Evolutionary conservation across 2,888 invertebrate genomes (phyloP), one percentile per base, ranked within the genome.

Genomic region (Lampropteryx suffumata): DNA sequence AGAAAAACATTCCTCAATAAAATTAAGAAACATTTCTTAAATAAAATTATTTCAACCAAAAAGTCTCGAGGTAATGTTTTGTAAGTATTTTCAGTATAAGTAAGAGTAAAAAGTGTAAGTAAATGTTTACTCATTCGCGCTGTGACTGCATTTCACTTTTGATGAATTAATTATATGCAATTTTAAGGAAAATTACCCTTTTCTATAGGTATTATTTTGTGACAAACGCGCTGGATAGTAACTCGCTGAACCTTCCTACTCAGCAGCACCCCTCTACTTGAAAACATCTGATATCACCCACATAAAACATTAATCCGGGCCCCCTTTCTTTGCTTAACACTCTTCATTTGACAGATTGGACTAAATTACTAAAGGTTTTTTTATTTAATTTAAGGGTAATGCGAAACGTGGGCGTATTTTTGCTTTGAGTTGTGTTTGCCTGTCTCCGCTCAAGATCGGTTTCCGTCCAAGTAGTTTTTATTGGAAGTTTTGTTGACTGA

Each of bases 281-380:
- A 71, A 71, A 71, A 69, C 76, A 78, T 77, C 72, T 74, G 74
- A 81, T 80, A 77, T 75, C 74, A 65, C 72, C 78, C 79, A 78
- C 79, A 76, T 76, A 79, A 75, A 83, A 78, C 75, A 83, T 79
- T 80, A 83, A 84, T 81, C 76, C 70, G 53, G 69, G 64, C 3
- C 73, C 81, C 88, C 87, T 87, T 79, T 89, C 87, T 90, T 90
- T 90, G 81, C 87, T 74, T 65, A 90, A 79, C 88, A 88, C 89
- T 90, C 84, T 88, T 83, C 85, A 84, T 87, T 87, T 89, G 89
- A 90, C 89, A 90, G 87, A 88, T 90, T 86, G 85, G 73, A 77
- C 84, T 84, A 83, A 83, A 84, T 87, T 80, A 86, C 79, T 79
- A 73, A 75, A 82, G 82, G 76, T 82, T 86, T 88, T 66, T 87